Conservation (phyloP, 2,113 vertebrate genomes). For the Ciconia boyciana region DNA sequence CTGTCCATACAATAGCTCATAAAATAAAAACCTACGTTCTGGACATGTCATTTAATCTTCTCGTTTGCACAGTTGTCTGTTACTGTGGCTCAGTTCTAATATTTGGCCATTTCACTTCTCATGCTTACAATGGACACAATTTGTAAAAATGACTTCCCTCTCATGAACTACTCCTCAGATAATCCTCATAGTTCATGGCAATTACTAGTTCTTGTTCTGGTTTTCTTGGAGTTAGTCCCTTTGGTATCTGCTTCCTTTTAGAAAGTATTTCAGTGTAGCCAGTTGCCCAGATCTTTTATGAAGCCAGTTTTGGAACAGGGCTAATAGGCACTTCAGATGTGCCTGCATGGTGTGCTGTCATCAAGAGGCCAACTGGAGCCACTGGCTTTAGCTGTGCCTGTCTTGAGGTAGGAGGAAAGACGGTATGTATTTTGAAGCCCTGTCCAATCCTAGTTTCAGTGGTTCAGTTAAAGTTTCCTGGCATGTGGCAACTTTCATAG, state of each 20-base stretch:
- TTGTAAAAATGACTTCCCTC: accelerated
- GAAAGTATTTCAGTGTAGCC: background rate
- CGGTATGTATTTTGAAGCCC: accelerated
- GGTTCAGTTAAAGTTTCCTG: background rate
- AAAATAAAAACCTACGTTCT: background rate
- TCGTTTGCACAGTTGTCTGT: background rate
- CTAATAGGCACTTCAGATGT: background rate
- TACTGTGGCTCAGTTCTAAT: background rate
- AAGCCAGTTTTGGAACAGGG: background rate
- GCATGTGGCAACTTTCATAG: background rate
- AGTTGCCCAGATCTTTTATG: background rate
- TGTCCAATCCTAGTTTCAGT: background rate
- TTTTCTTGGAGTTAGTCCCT: background rate
- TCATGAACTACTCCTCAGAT: background rate
- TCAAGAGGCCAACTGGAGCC: background rate
- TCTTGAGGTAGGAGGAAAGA: background rate
- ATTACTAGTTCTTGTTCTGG: background rate
- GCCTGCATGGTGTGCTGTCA: accelerated
- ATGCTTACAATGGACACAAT: background rate
- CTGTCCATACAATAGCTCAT: background rate
- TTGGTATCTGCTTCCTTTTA: background rate
- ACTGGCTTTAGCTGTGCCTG: background rate
- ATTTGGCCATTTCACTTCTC: background rate
- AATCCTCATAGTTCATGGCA: background rate
- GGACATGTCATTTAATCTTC: background rate